These are phyloP conservation scores for Leptoclinus maculatus DNA, from an alignment of 2,797 vertebrate genomes.

Conservation along the genomic window DNA sequence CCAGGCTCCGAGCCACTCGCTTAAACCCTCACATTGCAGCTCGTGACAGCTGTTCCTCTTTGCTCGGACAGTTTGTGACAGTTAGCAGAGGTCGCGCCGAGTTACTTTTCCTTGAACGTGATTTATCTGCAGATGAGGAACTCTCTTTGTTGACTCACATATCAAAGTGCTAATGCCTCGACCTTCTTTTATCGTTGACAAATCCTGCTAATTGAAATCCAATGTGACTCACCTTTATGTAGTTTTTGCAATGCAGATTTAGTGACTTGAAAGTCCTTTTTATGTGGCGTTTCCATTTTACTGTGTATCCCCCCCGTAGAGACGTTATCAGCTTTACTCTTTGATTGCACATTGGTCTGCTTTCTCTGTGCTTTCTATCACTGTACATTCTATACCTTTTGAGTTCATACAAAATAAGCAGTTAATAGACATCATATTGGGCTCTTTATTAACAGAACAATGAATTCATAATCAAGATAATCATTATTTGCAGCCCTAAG, in stretches of 20 bases:
- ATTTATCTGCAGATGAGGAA: background rate
- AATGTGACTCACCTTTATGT: background rate
- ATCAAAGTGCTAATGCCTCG: background rate
- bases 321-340: background rate
- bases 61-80: background rate
- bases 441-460: constrained; percentile 8
- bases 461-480: background rate
- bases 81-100: background rate
- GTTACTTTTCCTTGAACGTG: background rate
- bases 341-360: background rate
- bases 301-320: background rate
- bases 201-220: background rate
- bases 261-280: background rate
- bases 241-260: background rate
- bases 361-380: constrained; percentile 15
- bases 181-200: background rate
- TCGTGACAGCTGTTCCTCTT: too few relatives aligned
- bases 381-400: background rate
- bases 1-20: too few relatives aligned
- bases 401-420: background rate
- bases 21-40: too few relatives aligned
- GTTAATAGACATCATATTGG: constrained; percentile 10
- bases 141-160: background rate
- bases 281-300: constrained; percentile 16
- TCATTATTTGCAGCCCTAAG: background rate